These are phyloP conservation scores for Leptura quadrifasciata DNA, from an alignment of 2,888 invertebrate genomes.

Conservation along the genomic window DNA sequence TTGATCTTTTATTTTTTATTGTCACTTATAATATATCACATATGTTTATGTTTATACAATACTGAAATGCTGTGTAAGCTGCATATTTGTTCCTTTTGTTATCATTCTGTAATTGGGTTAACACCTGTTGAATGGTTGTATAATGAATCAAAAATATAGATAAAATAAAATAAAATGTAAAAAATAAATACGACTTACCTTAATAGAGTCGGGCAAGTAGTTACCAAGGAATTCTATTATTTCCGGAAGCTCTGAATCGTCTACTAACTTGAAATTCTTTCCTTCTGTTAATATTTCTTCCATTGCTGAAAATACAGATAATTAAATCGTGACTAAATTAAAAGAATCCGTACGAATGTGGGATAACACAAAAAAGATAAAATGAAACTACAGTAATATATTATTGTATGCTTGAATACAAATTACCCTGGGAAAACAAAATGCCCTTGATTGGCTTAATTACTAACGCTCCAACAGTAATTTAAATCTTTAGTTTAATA, in stretches of 20 bases:
- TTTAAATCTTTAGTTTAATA: too few relatives aligned
- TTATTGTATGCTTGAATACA: background rate
- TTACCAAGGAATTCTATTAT: constrained; percentile 86
- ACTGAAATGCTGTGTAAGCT: too few relatives aligned
- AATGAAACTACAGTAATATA: constrained; percentile 5
- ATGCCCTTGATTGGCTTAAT: background rate
- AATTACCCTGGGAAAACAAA: background rate
- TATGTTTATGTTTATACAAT: too few relatives aligned
- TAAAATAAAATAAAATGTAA: too few relatives aligned
- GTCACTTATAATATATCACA: too few relatives aligned
- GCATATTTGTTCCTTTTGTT: too few relatives aligned
- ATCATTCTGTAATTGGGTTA: too few relatives aligned
- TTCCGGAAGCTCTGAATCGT: constrained; percentile 89
- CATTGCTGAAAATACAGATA: constrained; percentile 79
- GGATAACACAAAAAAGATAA: constrained; percentile 23
- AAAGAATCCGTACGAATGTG: background rate
- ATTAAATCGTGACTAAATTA: constrained; percentile 10
- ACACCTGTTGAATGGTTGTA: too few relatives aligned
- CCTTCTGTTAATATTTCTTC: constrained; percentile 91
- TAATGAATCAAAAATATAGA: too few relatives aligned
- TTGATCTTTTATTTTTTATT: too few relatives aligned
- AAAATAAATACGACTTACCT: constrained; percentile 77
- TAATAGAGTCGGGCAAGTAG: constrained; percentile 90
- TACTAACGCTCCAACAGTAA: too few relatives aligned
- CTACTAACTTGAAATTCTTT: constrained; percentile 91